phyloP scores from a whole-genome alignment of 2,113 vertebrate species.

The Tenebrosternarchus preto region DNA sequence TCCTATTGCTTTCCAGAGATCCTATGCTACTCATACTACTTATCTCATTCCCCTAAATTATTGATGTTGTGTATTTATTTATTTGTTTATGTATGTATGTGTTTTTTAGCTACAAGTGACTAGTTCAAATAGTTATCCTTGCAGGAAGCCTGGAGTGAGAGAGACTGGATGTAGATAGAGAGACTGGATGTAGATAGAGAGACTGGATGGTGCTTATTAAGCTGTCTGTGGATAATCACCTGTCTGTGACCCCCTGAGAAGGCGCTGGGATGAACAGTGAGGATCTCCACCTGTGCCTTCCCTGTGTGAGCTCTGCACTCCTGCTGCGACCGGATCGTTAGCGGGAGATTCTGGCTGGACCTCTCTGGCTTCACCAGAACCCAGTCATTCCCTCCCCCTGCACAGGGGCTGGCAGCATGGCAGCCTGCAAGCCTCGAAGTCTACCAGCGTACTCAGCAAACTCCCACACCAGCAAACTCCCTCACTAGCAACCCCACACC shows the following conservation, averaged over 20 bases:
- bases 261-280: neutral
- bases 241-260: conserved; percentile 11
- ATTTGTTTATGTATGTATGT: neutral
- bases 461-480: too few species aligned
- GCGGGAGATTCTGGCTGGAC: conserved; percentile 20
- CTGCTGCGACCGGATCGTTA: conserved; percentile 25
- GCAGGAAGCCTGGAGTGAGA: too few species aligned
- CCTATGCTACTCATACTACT: too few species aligned
- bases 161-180: too few species aligned
- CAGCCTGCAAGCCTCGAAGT: neutral
- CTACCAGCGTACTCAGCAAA: neutral
- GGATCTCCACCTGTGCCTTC: neutral
- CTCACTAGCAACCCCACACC: too few species aligned
- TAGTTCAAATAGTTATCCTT: too few species aligned
- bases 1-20: neutral
- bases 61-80: neutral
- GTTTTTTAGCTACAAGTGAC: neutral
- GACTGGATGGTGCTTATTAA: neutral
- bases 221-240: neutral
- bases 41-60: too few species aligned
- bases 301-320: neutral
- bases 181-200: neutral
- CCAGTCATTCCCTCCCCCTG: conserved; percentile 15
- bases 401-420: neutral
- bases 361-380: neutral